Base-by-base conservation (phyloP, 2,797 vertebrate species). In the Chrysocyon brachyurus region DNA sequence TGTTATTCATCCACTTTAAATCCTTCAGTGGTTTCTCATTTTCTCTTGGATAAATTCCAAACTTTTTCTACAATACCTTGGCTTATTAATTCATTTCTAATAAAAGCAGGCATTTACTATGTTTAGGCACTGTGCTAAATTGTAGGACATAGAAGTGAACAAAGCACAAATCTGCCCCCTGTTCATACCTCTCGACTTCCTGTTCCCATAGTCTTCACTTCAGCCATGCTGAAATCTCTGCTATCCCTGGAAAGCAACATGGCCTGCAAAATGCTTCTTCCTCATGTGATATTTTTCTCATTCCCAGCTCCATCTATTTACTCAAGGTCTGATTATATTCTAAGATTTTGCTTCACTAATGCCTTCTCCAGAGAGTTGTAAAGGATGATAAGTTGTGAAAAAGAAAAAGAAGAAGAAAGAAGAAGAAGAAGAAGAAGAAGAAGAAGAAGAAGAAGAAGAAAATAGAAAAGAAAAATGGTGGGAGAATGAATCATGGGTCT, bases 61-160 rank as follows among this genome's bases (percentile, higher is more conserved):
- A 78, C 70, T 83, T 5, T 33, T 81, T 90, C 11, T 87, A n/a
- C 2, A 75, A 36, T 64, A 12, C 1, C 3, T 46, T 28, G 33
- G 36, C 2, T 91, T 78, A 68, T 82, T 85, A 73, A 73, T 59
- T 86, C 70, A 40, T 81, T 90, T 92, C 87, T 72, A 93, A 84
- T 79, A 54, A 91, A 91, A 46, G n/a, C 78, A 52, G 12, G 1
- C 19, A 36, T 61, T 59, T 88, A 61, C 12, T 79, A 46, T 79
- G 12, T 61, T 15, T 75, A 90, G n/a, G 70, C 15, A 79, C 54
- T 66, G 14, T 64, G 17, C 14, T 52, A 57, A 28, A 66, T 10
- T 89, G 26, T 61, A n/a, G 21, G 6, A 36, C 8, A 36, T 10
- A 72, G 6, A 26, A 40, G 4, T 59, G 16, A 87, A 52, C 21